Evolutionary conservation across 2,888 invertebrate genomes (phyloP), one percentile per base, ranked within the genome.

Genomic region (Caenorhabditis wallacei): DNA sequence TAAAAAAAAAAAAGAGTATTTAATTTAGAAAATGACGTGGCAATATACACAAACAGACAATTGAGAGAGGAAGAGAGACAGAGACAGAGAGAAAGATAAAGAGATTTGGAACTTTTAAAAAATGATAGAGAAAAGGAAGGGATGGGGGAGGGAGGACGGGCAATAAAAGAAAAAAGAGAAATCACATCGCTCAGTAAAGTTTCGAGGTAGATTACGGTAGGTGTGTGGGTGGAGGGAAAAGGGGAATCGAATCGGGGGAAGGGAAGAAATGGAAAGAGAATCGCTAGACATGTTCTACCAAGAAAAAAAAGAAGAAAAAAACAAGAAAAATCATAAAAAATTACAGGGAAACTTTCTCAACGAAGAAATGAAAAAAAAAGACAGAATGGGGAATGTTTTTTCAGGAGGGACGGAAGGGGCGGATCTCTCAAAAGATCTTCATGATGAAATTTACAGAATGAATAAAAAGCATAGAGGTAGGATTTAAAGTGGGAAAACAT

Each of bases 1-100:
- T 1, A 18, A 18, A 18, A 48, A 48, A 48, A 48, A 48, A 68
- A 68, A 51, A 8, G 40, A 68, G 26, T 57, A 43, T 54, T 64
- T 46, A 43, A 75, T 20, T 63, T 63, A 61, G 54, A 56, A 64
- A 64, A 74, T 40, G 71, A 68, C 59, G 78, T 69, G 78, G 78
- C 78, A 78, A 78, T 78, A 78, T 69, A 76, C 76, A 78, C 78
- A 78, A 70, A 78, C 69, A 78, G 70, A 30, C 3, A 30, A 5
- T 30, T 30, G 30, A 30, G 30, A 30, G 30, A 30, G 4, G 8
- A 8, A 30, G 30, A 30, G 30, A 30, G 4, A 30, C 4, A 30
- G 30, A 30, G 30, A 30, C 30, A 30, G 30, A 30, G 30, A 30
- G 30, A 30, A 30, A 30, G 30, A 30, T 30, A 30, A 30, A 53